These are phyloP conservation scores for Zaprionus vittiger DNA, from an alignment of 1,140 invertebrate species.

Conservation along the genomic window DNA sequence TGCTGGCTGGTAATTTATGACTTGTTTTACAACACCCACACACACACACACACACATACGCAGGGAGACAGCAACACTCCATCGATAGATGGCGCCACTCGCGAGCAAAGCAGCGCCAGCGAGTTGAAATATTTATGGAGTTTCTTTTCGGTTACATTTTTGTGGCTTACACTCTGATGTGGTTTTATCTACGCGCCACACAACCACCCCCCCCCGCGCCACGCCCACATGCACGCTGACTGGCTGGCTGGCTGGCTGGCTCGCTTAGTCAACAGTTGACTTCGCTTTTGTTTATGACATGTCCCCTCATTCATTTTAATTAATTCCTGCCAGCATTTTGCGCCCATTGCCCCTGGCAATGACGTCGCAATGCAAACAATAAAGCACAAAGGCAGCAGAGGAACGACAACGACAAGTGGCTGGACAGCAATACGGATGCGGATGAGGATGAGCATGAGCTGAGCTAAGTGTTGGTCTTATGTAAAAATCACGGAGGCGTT, in stretches of 20 bases:
- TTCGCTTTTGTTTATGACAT: slow-evolving; percentile 78
- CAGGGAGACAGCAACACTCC: slow-evolving; percentile 36
- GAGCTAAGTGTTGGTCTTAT: slow-evolving; percentile 49
- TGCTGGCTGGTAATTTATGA: slow-evolving; percentile 75
- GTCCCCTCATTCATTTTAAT: slow-evolving; percentile 83
- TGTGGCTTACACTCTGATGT: slow-evolving; percentile 63
- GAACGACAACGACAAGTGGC: slow-evolving; percentile 40
- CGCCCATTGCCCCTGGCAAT: slow-evolving; percentile 78
- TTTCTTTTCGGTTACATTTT: slow-evolving; percentile 77
- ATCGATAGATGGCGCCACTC: slow-evolving; percentile 77
- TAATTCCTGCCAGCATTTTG: slow-evolving; percentile 77
- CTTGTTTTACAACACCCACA: slow-evolving; percentile 78
- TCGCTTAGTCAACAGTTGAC: slow-evolving; percentile 81
- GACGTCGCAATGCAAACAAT: slow-evolving; percentile 78
- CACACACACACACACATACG: slow-evolving; percentile 38
- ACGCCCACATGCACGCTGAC: slow-evolving; percentile 3
- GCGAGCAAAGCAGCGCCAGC: slow-evolving; percentile 46
- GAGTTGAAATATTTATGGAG: slow-evolving; percentile 79
- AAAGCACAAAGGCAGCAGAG: slow-evolving; percentile 36
- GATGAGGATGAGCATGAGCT: slow-evolving; percentile 13
- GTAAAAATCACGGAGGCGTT: slow-evolving; percentile 80
- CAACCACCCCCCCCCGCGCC: slow-evolving; percentile 16
- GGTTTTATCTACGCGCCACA: slow-evolving; percentile 72
- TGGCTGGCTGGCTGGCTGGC: slow-evolving; percentile 29
- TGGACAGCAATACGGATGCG: slow-evolving; percentile 5